Evolutionary conservation across 2,797 vertebrate species (phyloP).

Genomic region (Urocyon cinereoargenteus): DNA sequence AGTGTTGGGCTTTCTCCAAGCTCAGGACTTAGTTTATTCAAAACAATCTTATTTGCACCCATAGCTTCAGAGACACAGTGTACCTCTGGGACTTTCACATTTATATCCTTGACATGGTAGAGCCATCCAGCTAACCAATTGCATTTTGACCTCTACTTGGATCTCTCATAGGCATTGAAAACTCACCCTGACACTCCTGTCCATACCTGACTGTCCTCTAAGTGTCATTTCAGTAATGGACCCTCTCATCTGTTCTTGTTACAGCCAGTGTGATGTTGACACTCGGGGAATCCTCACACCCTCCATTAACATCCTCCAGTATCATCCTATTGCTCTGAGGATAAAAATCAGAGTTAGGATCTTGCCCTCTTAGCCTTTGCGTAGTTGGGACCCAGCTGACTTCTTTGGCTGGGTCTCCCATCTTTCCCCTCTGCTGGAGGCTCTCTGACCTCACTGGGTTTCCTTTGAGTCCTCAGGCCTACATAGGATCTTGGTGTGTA

Average conservation of each 20-base stretch:
- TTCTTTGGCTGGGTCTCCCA: not conserved
- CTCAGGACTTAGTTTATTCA: not conserved
- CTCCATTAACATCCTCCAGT: not conserved
- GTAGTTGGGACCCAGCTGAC: not conserved
- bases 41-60: not conserved
- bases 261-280: conserved; percentile 38
- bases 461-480: not conserved
- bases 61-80: not conserved
- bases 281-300: not conserved
- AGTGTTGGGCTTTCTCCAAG: not conserved
- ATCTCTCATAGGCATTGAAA: conserved; percentile 39
- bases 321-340: not conserved
- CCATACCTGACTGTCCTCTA: not conserved
- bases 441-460: not conserved
- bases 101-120: not conserved
- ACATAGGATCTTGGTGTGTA: not conserved
- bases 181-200: not conserved
- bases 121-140: not conserved
- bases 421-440: not conserved
- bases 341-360: not conserved
- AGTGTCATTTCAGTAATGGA: not conserved
- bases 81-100: not conserved
- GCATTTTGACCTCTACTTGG: not conserved
- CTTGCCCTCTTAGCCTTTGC: not conserved
- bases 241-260: not conserved